These are phyloP conservation scores for Resseliella maxima DNA, from an alignment of 2,888 invertebrate species.

Conservation along the genomic window DNA sequence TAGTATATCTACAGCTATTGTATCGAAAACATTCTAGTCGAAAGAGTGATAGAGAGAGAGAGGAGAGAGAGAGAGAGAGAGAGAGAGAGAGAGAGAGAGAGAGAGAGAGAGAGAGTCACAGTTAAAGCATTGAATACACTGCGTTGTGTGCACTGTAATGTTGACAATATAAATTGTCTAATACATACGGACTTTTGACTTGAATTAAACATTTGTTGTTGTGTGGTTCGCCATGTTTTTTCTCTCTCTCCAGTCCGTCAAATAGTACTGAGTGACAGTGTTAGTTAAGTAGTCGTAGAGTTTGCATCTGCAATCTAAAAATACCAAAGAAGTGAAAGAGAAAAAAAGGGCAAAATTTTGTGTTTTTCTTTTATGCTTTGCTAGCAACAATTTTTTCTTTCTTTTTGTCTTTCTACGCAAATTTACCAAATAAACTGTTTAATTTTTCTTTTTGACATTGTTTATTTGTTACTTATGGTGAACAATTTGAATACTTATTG, in stretches of 20 bases:
- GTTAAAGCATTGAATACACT: neutral
- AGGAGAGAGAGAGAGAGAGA: too few relatives aligned
- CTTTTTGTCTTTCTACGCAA: neutral
- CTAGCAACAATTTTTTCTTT: neutral
- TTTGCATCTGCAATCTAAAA: constrained; percentile 48
- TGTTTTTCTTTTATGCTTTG: constrained; percentile 9
- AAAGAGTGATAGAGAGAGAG: too few relatives aligned
- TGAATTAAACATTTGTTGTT: constrained; percentile 30
- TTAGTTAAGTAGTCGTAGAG: constrained; percentile 46
- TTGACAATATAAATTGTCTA: constrained; percentile 9
- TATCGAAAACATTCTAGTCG: too few relatives aligned
- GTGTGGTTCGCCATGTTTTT: constrained; percentile 38
- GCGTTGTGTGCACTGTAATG: neutral
- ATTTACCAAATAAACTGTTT: too few relatives aligned
- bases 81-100: too few relatives aligned
- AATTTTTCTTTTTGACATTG: neutral
- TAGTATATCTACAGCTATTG: too few relatives aligned
- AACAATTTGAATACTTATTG: too few relatives aligned
- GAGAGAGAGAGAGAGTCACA: too few relatives aligned
- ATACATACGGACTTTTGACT: constrained; percentile 5
- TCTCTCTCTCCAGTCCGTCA: neutral
- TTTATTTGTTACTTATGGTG: neutral
- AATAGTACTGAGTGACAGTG: constrained; percentile 34
- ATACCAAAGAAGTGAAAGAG: neutral
- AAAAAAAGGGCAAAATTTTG: neutral